Conservation (phyloP, 1,140 invertebrate species). For the Heliconius nattereri region DNA sequence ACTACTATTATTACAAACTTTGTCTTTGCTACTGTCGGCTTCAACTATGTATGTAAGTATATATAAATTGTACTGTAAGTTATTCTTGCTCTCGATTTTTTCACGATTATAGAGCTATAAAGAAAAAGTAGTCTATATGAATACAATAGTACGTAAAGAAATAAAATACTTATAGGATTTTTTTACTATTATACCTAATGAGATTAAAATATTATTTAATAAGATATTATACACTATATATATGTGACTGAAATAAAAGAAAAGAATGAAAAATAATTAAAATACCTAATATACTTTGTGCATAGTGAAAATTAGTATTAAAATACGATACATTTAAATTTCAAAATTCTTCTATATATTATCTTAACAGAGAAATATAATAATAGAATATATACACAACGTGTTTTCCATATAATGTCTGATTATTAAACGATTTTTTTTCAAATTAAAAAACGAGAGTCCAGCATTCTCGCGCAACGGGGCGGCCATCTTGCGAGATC, state of each 20-base stretch:
- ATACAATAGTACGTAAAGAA: background rate
- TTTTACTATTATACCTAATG: background rate
- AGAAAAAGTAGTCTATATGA: background rate
- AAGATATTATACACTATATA: too few relatives aligned
- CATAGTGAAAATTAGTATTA: background rate
- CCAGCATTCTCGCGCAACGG: constrained; percentile 61
- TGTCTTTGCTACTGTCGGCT: background rate
- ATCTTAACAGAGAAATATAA: background rate
- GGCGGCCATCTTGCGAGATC: constrained; percentile 72
- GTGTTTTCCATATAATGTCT: background rate
- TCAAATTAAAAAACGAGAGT: constrained; percentile 40
- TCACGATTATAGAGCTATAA: background rate
- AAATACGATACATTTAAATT: background rate
- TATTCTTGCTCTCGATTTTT: background rate
- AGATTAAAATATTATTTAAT: too few relatives aligned
- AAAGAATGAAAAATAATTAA: too few relatives aligned
- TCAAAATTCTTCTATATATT: background rate
- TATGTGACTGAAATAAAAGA: too few relatives aligned
- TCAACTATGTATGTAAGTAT: background rate
- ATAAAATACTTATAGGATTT: background rate
- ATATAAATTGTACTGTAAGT: background rate
- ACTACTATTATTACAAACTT: background rate
- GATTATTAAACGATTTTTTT: constrained; percentile 5
- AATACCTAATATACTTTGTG: too few relatives aligned
- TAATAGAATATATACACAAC: background rate